Evolutionary conservation across 1,140 invertebrate genomes (phyloP), one percentile per base, ranked within the genome.

Genomic region (Drosophila sechellia): DNA sequence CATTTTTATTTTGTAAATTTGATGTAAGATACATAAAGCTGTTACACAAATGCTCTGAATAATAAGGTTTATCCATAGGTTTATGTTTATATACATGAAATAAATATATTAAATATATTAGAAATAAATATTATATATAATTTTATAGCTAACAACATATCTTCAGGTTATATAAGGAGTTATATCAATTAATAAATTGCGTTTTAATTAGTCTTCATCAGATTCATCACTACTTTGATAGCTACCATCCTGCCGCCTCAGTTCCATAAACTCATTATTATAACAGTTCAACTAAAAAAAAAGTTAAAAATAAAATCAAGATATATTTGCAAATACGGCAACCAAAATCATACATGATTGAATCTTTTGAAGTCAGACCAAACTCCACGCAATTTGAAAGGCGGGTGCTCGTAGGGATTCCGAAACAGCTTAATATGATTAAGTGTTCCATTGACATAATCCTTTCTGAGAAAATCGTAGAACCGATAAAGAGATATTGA

Each of bases 401-500:
- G 10, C 0, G 35, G 35, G 10, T 25, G 4, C 20, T 39, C 13
- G 4, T 0, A 1, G 0, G 53, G 2, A 15, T 25, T 8, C 2
- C 35, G n/a, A 12, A 15, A 25, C 3, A 55, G 1, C 10, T 39
- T 39, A 3, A 39, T 25, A 12, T 3, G 0, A 20, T 25, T 25
- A 4, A 55, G 4, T 20, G 15, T 39, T 2, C 8, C 20, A 4
- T 40, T 12, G 1, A 55, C 10, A 55, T 40, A 15, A 10, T 39
- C 20, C n/a, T 6, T 25, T 22, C 8, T 55, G 3, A 55, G 5
- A 0, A 25, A 55, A 10, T 39, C n/a, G n/a, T 55, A 55, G 35
- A 15, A 40, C 5, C 53, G 17, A 55, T 40, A 40, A 4, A 55
- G 53, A 6, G 53, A 40, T 22, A 55, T 15, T 13, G 53, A 40